phyloP scores from a whole-genome alignment of 1,140 invertebrate genomes.

The Drosophila mayri region DNA sequence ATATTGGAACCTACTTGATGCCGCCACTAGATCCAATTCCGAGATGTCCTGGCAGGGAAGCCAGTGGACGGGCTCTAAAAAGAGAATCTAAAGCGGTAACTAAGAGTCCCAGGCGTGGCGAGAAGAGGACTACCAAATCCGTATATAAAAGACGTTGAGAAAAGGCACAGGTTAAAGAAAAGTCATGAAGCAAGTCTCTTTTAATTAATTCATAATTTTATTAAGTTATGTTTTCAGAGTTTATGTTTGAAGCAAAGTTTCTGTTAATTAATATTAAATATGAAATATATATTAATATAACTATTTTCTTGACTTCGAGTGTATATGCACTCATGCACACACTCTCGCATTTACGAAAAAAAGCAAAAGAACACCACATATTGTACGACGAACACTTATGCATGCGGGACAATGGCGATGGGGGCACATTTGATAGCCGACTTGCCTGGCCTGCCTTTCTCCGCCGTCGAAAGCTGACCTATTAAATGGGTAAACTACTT shows the following conservation, averaged over 20 bases:
- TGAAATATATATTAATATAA: not conserved
- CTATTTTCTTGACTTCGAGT: not conserved
- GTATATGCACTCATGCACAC: conserved; percentile 24
- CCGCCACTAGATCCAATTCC: not conserved
- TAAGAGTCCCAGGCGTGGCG: not conserved
- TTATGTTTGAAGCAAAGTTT: not conserved
- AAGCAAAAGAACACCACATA: conserved; percentile 22
- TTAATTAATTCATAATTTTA: not conserved
- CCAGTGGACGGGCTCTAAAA: rapidly evolving
- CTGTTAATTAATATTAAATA: not conserved
- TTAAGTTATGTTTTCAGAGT: not conserved
- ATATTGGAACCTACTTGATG: not conserved
- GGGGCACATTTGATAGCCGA: conserved; percentile 45
- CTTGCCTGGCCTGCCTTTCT: conserved; percentile 32
- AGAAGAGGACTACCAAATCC: not conserved
- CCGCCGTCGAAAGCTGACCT: conserved; percentile 42
- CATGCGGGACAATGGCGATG: conserved; percentile 49
- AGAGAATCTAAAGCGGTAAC: too few species aligned
- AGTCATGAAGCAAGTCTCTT: not conserved
- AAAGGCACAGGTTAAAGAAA: not conserved
- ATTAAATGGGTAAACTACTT: conserved; percentile 54
- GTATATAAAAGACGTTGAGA: not conserved
- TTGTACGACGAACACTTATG: conserved; percentile 31
- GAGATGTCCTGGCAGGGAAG: not conserved
- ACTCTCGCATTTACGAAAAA: conserved; percentile 16